Evolutionary conservation across 2,113 vertebrate genomes (phyloP).

Genomic region (Hyaena hyaena): DNA sequence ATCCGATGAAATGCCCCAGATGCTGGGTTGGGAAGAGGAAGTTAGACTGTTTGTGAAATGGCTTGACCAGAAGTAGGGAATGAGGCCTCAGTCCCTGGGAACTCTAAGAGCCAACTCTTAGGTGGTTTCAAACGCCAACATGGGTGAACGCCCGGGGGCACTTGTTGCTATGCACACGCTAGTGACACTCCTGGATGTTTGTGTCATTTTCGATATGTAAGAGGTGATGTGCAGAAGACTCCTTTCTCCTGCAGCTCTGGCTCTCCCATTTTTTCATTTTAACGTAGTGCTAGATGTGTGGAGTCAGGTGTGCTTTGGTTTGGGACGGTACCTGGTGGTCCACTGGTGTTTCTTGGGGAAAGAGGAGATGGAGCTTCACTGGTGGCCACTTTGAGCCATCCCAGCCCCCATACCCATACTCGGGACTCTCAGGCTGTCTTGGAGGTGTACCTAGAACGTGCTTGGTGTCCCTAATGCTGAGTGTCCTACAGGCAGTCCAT

Average conservation of each 20-base stretch:
- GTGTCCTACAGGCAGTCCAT: not conserved
- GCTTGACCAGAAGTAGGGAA: not conserved
- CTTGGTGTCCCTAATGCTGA: not conserved
- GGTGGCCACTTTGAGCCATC: not conserved
- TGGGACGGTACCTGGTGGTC: not conserved
- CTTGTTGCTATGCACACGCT: not conserved
- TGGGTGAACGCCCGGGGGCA: accelerated
- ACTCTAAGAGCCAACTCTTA: not conserved
- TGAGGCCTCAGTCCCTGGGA: not conserved
- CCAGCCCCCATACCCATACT: accelerated
- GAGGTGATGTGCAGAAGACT: not conserved
- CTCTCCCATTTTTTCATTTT: not conserved
- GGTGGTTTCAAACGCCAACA: not conserved
- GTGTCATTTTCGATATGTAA: not conserved
- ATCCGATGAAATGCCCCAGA: not conserved
- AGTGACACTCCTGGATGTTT: not conserved
- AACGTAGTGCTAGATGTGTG: not conserved
- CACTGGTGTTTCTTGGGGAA: not conserved
- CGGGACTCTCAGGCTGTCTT: not conserved
- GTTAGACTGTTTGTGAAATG: not conserved
- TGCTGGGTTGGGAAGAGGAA: not conserved
- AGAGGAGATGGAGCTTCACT: not conserved
- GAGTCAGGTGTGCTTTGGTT: not conserved
- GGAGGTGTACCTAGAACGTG: too few species aligned
- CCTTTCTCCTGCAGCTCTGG: not conserved